phyloP scores from a whole-genome alignment of 2,113 vertebrate genomes.

The Excalfactoria chinensis region DNA sequence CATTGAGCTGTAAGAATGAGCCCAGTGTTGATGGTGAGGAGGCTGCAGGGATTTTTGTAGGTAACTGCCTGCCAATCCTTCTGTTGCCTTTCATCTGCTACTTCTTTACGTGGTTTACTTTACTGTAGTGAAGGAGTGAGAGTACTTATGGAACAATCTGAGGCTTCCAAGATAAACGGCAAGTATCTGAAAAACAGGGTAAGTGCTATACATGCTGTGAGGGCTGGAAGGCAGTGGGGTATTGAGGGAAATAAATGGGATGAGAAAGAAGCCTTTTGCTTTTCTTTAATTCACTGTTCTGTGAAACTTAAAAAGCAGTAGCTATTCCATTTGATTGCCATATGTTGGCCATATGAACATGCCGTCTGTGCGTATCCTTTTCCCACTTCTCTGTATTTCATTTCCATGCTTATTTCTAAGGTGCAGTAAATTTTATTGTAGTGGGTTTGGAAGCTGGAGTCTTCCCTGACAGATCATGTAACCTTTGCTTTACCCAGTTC shows the following conservation, averaged over 20 bases:
- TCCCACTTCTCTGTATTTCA: not conserved
- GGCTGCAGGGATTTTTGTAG: not conserved
- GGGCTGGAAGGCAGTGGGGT: not conserved
- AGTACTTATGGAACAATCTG: not conserved
- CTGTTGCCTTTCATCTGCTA: not conserved
- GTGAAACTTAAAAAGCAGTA: not conserved
- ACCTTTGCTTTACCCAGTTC: not conserved
- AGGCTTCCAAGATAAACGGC: not conserved
- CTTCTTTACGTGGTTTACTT: not conserved
- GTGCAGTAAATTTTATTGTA: not conserved
- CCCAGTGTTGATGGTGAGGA: not conserved
- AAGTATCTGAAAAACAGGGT: not conserved
- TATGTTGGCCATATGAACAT: slow-evolving; percentile 12
- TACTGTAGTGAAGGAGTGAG: not conserved
- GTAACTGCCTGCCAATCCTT: not conserved
- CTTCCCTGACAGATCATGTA: not conserved
- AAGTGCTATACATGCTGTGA: fast-evolving
- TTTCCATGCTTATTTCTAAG: not conserved
- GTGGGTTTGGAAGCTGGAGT: not conserved
- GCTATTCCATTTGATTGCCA: slow-evolving; percentile 18
- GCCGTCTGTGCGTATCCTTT: not conserved
- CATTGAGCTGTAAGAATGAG: not conserved
- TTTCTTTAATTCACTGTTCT: not conserved
- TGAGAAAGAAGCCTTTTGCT: not conserved
- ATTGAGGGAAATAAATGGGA: not conserved